phyloP scores from a whole-genome alignment of 2,113 vertebrate species.

The Ceyx cyanopectus region DNA sequence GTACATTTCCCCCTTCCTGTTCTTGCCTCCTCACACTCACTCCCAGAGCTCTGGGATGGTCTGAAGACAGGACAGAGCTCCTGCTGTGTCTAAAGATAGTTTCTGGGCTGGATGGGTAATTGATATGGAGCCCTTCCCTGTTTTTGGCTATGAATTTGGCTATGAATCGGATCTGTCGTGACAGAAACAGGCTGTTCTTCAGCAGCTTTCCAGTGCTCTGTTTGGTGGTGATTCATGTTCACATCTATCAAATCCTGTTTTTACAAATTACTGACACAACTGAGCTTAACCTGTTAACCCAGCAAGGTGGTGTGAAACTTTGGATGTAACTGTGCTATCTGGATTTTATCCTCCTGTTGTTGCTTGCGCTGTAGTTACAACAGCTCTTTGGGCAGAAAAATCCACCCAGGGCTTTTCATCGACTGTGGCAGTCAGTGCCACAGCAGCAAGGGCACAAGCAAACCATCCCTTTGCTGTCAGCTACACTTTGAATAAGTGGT shows the following conservation, averaged over 20 bases:
- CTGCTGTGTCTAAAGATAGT: background rate
- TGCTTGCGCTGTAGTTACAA: background rate
- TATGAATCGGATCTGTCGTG: background rate
- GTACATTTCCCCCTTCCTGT: conserved; percentile 10
- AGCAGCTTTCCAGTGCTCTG: background rate
- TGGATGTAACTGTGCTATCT: background rate
- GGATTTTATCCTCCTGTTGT: background rate
- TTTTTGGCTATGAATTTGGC: background rate
- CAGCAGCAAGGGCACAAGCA: background rate
- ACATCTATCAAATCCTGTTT: background rate
- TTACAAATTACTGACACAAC: background rate
- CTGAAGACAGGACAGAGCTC: conserved; percentile 1
- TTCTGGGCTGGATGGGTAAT: background rate
- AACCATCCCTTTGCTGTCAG: background rate
- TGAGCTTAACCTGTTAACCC: background rate
- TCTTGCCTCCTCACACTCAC: background rate
- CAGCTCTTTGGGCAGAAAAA: background rate
- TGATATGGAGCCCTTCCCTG: background rate
- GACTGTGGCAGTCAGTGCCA: background rate
- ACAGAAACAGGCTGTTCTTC: background rate
- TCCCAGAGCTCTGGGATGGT: background rate
- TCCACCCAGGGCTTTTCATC: background rate
- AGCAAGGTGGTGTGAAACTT: background rate
- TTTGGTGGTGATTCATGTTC: background rate
- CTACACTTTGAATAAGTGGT: background rate